Evolutionary conservation across 2,113 vertebrate genomes (phyloP), one percentile per base, ranked within the genome.

Genomic region (Lepisosteus osseus): DNA sequence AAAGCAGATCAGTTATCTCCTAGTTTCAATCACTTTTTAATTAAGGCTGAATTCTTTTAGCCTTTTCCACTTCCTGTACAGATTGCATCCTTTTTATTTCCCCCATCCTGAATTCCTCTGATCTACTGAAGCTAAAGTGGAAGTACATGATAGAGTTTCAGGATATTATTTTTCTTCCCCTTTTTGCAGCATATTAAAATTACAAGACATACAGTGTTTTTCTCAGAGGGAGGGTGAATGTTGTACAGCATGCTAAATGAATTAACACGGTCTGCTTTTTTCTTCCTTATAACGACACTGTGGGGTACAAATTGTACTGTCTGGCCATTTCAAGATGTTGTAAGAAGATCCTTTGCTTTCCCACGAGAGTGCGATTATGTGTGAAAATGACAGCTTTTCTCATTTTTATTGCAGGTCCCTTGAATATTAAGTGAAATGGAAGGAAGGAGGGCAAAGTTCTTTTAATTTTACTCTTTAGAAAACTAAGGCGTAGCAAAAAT

Each of bases 41-140:
- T 91, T 89, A 89, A 83, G 84, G 75, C 84, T 85, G 85, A 85
- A 84, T 85, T 83, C 80, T 90, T 86, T 87, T 88, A 90, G 84
- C 86, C 88, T 88, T 85, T 85, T 56, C 79, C 72, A 83, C 72
- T 89, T 90, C 78, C 79, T 86, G 84, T 87, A 82, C 76, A 79
- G 82, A 82, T 89, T 87, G 76, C 74, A 87, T 86, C 88, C 76
- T 82, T 82, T 7, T 77, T 47, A 74, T 55, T 76, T 83, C 47
- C 47, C 47, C 47, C 47, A 9, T 51, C 47, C 73, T 41, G 41
- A 17, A 40, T 41, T 86, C 87, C 86, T 74, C 75, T 72, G 76
- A 74, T 65, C 86, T 76, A 80, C 81, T 86, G 84, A 86, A 84
- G 83, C 78, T 82, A 84, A 87, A 78, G 85, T 83, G 71, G 87